phyloP scores from a whole-genome alignment of 2,797 vertebrate species.

The Spheniscus humboldti region DNA sequence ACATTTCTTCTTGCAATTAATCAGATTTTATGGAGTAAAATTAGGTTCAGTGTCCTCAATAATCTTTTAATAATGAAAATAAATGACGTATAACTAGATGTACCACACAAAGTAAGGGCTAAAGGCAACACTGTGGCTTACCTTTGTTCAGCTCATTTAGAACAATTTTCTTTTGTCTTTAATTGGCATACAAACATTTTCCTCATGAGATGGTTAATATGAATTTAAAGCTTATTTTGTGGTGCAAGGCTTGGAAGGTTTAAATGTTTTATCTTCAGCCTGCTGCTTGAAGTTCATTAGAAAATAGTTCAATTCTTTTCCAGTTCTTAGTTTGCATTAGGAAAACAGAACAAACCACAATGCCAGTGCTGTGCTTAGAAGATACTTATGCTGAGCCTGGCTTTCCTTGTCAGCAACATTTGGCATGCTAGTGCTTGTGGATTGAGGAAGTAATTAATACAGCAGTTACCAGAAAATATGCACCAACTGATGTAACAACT shows the following conservation, averaged over 20 bases:
- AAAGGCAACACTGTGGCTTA: neutral
- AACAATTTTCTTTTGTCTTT: neutral
- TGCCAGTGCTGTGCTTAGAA: neutral
- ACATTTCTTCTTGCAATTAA: neutral
- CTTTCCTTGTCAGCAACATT: neutral
- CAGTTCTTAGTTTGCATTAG: neutral
- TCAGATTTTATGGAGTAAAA: neutral
- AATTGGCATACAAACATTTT: neutral
- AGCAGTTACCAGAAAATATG: neutral
- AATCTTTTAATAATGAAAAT: neutral
- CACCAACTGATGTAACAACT: neutral
- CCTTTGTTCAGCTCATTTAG: neutral
- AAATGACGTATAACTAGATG: neutral
- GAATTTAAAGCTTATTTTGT: neutral
- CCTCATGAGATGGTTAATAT: neutral
- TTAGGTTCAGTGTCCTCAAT: neutral
- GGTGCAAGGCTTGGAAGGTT: neutral
- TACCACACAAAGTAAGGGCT: neutral
- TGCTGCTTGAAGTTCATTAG: neutral
- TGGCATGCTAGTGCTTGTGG: neutral
- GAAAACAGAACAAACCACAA: neutral
- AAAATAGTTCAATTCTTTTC: neutral
- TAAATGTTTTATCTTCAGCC: neutral
- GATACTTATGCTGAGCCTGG: neutral
- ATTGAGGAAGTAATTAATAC: conserved; percentile 24